Percentiles rank a stretch among this genome's conserved stretches.
phyloP scores from a whole-genome alignment of 2,888 invertebrate species.

The Beris morrisii region DNA sequence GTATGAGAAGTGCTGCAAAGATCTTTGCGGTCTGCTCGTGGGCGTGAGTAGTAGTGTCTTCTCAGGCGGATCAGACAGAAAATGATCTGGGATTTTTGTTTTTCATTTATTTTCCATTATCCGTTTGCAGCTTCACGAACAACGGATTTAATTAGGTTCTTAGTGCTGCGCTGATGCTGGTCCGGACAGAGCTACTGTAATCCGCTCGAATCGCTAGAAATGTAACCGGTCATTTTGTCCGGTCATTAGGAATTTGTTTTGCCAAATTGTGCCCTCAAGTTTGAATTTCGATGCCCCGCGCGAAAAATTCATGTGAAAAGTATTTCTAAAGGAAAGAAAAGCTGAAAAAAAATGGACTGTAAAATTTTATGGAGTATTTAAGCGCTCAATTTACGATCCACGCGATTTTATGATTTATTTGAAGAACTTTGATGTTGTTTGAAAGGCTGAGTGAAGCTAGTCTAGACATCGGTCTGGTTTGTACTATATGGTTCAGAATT shows the following conservation, averaged over 20 bases:
- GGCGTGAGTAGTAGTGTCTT: slow-evolving; percentile 5
- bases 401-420: too few species aligned
- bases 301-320: too few species aligned
- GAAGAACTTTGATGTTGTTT: too few species aligned
- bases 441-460: too few species aligned
- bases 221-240: slow-evolving; percentile 6
- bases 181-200: slow-evolving; percentile 22
- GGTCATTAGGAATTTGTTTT: background rate
- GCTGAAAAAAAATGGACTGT: background rate
- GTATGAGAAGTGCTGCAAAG: background rate
- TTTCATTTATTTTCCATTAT: background rate
- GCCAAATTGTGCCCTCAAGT: slow-evolving; percentile 7
- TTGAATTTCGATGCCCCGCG: background rate
- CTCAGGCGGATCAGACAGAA: background rate
- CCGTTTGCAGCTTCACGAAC: background rate
- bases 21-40: slow-evolving; percentile 1
- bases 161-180: background rate
- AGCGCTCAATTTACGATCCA: background rate
- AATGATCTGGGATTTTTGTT: slow-evolving; percentile 1
- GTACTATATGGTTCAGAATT: too few species aligned
- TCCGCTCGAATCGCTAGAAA: slow-evolving; percentile 10
- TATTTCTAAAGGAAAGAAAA: too few species aligned
- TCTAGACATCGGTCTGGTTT: too few species aligned
- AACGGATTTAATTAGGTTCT: slow-evolving; percentile 21
- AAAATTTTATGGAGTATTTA: background rate